phyloP scores from a whole-genome alignment of 2,113 vertebrate species.

The Amblyopsis rosae region DNA sequence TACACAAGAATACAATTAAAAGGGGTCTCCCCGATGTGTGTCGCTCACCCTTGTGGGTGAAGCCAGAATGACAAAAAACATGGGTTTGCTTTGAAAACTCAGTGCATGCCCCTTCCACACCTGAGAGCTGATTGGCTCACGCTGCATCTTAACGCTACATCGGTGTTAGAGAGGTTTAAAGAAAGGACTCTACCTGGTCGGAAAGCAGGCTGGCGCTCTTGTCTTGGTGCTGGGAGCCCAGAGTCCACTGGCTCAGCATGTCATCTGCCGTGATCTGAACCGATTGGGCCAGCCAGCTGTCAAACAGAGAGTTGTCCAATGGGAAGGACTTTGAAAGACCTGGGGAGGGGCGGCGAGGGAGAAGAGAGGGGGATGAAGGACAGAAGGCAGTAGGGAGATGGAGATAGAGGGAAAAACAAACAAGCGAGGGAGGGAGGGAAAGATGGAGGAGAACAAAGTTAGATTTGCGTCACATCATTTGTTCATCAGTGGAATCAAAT shows the following conservation, averaged over 20 bases:
- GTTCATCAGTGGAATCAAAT: neutral
- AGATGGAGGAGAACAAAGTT: slow-evolving; percentile 17
- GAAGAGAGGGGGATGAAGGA: neutral
- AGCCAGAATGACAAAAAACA: no score
- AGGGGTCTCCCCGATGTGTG: no score
- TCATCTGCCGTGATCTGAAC: slow-evolving; percentile 94
- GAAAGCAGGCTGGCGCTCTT: slow-evolving; percentile 86
- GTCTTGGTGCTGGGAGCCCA: slow-evolving; percentile 83
- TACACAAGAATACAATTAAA: no score
- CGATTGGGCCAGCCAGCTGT: slow-evolving; percentile 94
- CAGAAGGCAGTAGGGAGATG: neutral
- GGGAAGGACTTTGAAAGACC: slow-evolving; percentile 91
- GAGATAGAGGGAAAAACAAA: neutral
- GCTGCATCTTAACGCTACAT: no score
- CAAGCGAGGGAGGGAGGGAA: neutral
- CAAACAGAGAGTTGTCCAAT: slow-evolving; percentile 91
- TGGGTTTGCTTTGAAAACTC: no score
- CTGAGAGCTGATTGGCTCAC: no score
- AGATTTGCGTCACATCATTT: neutral
- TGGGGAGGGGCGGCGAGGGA: slow-evolving; percentile 40
- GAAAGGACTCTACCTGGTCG: slow-evolving; percentile 71
- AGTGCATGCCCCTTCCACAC: no score
- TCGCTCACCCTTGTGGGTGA: no score
- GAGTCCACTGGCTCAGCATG: slow-evolving; percentile 93
- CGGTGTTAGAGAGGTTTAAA: no score